These are phyloP conservation scores for Spondyliosoma cantharus DNA, from an alignment of 2,797 vertebrate genomes.

Conservation along the genomic window DNA sequence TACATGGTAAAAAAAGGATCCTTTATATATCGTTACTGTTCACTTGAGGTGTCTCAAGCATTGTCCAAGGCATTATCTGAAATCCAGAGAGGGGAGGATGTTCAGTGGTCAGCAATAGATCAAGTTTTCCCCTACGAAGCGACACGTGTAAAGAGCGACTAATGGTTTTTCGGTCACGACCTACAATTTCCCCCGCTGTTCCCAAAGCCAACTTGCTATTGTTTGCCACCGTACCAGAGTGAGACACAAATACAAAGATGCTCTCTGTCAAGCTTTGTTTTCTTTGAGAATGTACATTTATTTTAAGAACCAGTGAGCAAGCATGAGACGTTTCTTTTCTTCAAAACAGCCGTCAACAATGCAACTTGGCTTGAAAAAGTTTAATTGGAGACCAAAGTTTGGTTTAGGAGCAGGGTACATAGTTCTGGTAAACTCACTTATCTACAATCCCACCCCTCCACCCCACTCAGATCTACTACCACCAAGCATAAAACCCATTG, in stretches of 20 bases:
- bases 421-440: background rate
- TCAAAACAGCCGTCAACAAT: background rate
- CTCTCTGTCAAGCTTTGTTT: background rate
- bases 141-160: no score
- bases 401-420: background rate
- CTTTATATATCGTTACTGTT: background rate
- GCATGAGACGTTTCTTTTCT: no score
- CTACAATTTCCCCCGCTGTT: background rate
- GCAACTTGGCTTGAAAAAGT: background rate
- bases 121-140: background rate
- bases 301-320: background rate
- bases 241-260: background rate
- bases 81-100: background rate
- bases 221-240: background rate
- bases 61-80: background rate
- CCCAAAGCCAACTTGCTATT: background rate
- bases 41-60: background rate
- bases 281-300: background rate
- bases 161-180: no score
- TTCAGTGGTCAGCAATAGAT: background rate
- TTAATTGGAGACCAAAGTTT: background rate
- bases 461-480: background rate
- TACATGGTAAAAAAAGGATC: background rate
- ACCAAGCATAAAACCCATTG: no score
- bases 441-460: no score